phyloP scores from a whole-genome alignment of 1,140 invertebrate genomes.

The Drosophila virilis region DNA sequence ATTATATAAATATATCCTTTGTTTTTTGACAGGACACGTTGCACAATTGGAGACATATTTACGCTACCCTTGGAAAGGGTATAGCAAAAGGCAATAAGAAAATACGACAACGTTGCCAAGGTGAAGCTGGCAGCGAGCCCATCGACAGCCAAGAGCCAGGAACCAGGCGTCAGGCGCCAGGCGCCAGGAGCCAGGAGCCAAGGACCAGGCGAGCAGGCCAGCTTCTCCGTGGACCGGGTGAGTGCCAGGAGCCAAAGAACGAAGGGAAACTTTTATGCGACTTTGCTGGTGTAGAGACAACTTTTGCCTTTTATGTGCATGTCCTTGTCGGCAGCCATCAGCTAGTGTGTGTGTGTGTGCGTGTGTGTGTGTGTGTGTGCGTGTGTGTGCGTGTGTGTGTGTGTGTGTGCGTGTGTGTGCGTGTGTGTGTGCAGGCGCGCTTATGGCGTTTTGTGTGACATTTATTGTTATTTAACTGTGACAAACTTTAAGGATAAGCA shows the following conservation, averaged over 20 bases:
- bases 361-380: constrained; percentile 35
- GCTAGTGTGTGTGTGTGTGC: constrained; percentile 27
- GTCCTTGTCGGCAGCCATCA: constrained; percentile 65
- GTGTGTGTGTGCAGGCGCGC: constrained; percentile 45
- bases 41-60: too few relatives aligned
- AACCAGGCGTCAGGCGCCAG: constrained; percentile 1
- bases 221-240: neutral
- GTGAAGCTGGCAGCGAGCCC: constrained; percentile 22
- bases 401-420: constrained; percentile 9
- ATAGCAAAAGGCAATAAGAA: neutral
- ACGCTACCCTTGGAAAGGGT: neutral
- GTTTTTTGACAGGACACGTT: too few relatives aligned
- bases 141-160: constrained; percentile 17
- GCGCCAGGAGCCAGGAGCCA: neutral
- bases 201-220: constrained; percentile 4
- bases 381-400: too few relatives aligned
- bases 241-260: constrained; percentile 13
- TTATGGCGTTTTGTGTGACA: constrained; percentile 81
- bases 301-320: constrained; percentile 73
- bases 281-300: constrained; percentile 36
- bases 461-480: constrained; percentile 83
- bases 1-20: too few relatives aligned
- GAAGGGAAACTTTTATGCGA: constrained; percentile 48
- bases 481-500: constrained; percentile 79
- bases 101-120: constrained; percentile 43